Base-by-base conservation (phyloP, 2,888 invertebrate species). In the Oscheius onirici region DNA sequence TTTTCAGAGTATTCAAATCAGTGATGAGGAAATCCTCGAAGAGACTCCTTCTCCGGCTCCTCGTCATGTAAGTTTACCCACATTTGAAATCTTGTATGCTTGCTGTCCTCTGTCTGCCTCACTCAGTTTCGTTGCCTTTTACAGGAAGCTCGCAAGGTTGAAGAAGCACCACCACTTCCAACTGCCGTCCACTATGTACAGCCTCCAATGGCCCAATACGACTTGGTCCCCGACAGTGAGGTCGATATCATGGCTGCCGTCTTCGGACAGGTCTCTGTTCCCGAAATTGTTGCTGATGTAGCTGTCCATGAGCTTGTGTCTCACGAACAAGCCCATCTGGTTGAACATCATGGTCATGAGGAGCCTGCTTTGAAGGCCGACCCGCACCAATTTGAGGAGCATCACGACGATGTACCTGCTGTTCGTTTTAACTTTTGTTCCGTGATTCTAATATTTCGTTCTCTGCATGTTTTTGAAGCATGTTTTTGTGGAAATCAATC, bases 1-100 rank as follows among this genome's bases (percentile, higher is more conserved):
- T 51, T 74, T 78, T 22, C 77, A 79, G 79, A 77, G 77, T 61
- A 79, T 79, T 57, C 79, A 79, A 69, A 77, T 79, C 43, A 73
- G 75, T 71, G 75, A 77, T 20, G 79, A 58, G 17, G 40, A 70
- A 24, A 20, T 63, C 20, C 26, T 44, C 22, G 58, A 79, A 41
- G 46, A 57, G 20, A n/a, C 57, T 46, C 43, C 54, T 2, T 66
- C 66, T 3, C 66, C 66, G 11, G 55, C 28, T 51, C 66, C 66
- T 34, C 66, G 54, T 40, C 52, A 54, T n/a, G 66, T 66, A 66
- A 28, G 66, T 34, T 8, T 15, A 3, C 44, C 3, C 17, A 17
- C 26, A 15, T 24, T n/a, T 55, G 22, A n/a, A n/a, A 20, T 24
- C 22, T 40, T 60, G 41, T 60, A n/a, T 43, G 15, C 28, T n/a